Base-by-base conservation (phyloP, 2,888 invertebrate genomes). In the Polydrusus tereticollis region DNA sequence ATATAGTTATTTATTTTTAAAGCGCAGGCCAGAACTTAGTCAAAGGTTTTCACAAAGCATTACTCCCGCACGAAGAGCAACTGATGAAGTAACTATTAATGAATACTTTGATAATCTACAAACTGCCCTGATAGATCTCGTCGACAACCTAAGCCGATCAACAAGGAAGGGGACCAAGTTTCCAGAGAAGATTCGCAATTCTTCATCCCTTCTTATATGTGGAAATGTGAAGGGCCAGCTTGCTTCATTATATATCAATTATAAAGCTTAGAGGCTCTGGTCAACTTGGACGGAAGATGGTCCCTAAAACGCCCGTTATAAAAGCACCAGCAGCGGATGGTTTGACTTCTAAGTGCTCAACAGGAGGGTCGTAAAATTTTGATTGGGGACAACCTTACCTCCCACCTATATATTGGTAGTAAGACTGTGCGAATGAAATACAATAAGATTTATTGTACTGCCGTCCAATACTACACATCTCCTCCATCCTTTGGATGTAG, bases 251-350 rank as follows among this genome's bases (percentile, higher is more conserved):
- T 82, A 81, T 73, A 77, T 81, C 36, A 76, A 76, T 21, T 80
- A 80, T 72, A 82, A 80, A 71, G 65, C 81, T 16, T 73, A 81
- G 73, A 68, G 80, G 47, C 26, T 84, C 33, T 81, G 78, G 77
- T 69, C 74, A 16, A 77, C 78, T 8, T 84, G 83, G 83, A 78
- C 77, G 5, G 75, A 77, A 73, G 78, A 81, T 55, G 79, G 76
- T 59, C 78, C 55, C 73, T 74, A 12, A 75, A 70, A 75, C 38
- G 70, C 73, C 18, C 82, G 84, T 8, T 85, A 82, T 75, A 83
- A 81, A 73, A 69, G 75, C 73, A 75, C 77, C 73, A 75, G 65
- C 45, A 73, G 73, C 21, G 76, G 75, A 45, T 77, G 77, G 76
- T 77, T 75, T 59, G 74, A 76, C 45, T 75, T 68, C 57, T 62